Percentiles rank a stretch among this genome's conserved stretches.
Conservation (phyloP, 2,888 invertebrate species). For the Melipona bicolor region DNA sequence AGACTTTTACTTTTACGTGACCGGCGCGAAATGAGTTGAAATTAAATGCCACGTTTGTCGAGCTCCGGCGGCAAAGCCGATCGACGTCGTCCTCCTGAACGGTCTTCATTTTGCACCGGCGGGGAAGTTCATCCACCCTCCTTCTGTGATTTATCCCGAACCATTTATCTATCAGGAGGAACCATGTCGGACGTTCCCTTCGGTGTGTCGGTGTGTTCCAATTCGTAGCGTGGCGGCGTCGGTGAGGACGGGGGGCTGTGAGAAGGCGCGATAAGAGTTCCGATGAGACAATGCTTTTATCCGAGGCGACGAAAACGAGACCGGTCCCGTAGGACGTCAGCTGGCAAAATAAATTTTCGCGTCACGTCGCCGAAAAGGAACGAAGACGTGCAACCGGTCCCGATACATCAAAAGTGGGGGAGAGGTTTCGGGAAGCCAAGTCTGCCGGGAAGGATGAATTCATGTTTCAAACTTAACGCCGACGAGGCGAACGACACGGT, state of each 20-base stretch:
- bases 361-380: slow-evolving; percentile 24
- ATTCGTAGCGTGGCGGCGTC: slow-evolving; percentile 5
- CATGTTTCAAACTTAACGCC: background rate
- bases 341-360: slow-evolving; percentile 42
- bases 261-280: slow-evolving; percentile 2
- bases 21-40: background rate
- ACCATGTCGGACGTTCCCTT: background rate
- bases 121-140: background rate
- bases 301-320: slow-evolving; percentile 4
- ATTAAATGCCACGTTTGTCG: background rate
- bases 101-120: background rate
- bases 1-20: too few relatives aligned
- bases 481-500: background rate
- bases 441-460: slow-evolving; percentile 1
- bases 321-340: slow-evolving; percentile 10
- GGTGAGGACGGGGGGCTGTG: background rate
- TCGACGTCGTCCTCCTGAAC: background rate
- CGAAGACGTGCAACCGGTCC: slow-evolving; percentile 29
- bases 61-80: background rate
- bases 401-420: slow-evolving; percentile 14
- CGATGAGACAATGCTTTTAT: slow-evolving; percentile 38
- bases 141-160: background rate
- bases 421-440: background rate
- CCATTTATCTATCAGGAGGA: slow-evolving; percentile 15
- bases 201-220: background rate